Evolutionary conservation across 2,888 invertebrate genomes (phyloP).

Genomic region (Nemotelus pantherinus): DNA sequence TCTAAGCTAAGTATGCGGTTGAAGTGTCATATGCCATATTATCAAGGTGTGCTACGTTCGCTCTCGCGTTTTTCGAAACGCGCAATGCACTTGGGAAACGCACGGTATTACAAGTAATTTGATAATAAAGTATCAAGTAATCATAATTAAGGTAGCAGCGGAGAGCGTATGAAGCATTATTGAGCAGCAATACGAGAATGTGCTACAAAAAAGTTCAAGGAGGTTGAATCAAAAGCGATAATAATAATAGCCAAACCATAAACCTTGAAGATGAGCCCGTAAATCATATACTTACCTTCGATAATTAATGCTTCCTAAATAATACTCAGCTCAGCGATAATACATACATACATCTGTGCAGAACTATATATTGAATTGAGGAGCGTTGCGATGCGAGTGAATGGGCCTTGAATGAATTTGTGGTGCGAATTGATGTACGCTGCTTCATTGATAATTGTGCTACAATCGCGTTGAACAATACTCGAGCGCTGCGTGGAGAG

Average conservation of each 20-base stretch:
- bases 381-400: background rate
- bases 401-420: background rate
- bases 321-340: background rate
- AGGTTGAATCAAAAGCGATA: conserved; percentile 13
- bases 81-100: too few relatives aligned
- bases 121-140: background rate
- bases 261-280: conserved; percentile 22
- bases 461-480: background rate
- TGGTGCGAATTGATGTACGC: background rate
- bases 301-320: conserved; percentile 12
- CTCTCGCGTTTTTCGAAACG: too few relatives aligned
- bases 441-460: background rate
- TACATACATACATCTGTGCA: too few relatives aligned
- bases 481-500: background rate
- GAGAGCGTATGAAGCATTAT: background rate
- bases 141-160: background rate
- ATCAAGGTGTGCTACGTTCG: too few relatives aligned
- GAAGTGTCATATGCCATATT: too few relatives aligned
- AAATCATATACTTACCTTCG: conserved; percentile 9
- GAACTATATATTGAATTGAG: background rate
- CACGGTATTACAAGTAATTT: background rate
- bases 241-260: conserved; percentile 7
- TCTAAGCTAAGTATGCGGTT: too few relatives aligned
- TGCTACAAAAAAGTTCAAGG: conserved; percentile 23
- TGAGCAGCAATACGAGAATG: background rate